Conservation (phyloP, 2,113 vertebrate species). For the Phyllostomus discolor region DNA sequence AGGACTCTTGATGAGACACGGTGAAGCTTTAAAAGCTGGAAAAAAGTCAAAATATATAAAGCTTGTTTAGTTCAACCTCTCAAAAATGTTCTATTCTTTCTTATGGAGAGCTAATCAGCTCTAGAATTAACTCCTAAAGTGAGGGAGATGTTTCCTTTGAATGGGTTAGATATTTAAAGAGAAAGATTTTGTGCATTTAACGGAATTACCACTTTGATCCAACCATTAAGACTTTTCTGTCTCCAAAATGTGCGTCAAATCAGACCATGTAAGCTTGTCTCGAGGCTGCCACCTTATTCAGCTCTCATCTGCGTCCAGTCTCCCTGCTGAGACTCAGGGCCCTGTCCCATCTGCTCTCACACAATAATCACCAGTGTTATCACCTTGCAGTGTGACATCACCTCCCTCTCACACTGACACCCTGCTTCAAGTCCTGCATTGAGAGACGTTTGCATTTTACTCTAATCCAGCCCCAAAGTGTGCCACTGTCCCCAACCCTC, state of each 20-base stretch:
- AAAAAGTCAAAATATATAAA: neutral
- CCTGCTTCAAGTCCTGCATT: neutral
- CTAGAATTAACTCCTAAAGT: neutral
- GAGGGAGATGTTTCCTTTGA: neutral
- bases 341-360: neutral
- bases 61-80: neutral
- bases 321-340: neutral
- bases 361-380: neutral
- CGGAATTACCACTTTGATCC: neutral
- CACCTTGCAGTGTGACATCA: neutral
- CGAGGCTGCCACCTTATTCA: neutral
- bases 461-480: neutral
- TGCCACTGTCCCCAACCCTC: accelerated
- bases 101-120: neutral
- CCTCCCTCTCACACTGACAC: neutral
- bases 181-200: neutral
- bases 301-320: neutral
- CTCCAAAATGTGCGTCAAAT: neutral
- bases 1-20: neutral
- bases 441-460: neutral
- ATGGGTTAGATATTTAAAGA: neutral
- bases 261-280: neutral
- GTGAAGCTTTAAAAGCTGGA: neutral
- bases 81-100: neutral
- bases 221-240: neutral